A percentile compares a stretch with the other conserved stretches of the same genome.
Evolutionary conservation across 2,888 invertebrate genomes (phyloP).

Genomic region (Odontomyia ornata): DNA sequence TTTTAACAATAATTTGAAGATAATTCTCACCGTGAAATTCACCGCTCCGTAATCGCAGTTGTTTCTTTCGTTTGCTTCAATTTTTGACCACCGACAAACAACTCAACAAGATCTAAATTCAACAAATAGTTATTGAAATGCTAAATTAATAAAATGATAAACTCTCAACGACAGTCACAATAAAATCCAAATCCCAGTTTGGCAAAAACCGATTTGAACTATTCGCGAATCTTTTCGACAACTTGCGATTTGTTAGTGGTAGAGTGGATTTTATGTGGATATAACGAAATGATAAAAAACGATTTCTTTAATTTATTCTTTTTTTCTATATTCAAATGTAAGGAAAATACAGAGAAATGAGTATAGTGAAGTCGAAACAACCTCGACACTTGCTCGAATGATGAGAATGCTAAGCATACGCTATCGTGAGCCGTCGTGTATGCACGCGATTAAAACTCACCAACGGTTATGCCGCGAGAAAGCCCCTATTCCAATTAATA

Average conservation of each 20-base stretch:
- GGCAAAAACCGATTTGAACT: conserved; percentile 28
- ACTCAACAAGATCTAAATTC: background rate
- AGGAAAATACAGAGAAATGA: conserved; percentile 45
- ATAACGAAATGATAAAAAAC: conserved; percentile 36
- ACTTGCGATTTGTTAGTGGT: conserved; percentile 38
- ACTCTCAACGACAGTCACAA: conserved; percentile 15
- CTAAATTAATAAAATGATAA: conserved; percentile 2
- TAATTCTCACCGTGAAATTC: conserved; percentile 35
- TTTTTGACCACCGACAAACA: conserved; percentile 27
- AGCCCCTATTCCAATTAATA: conserved; percentile 19
- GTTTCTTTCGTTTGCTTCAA: conserved; percentile 3
- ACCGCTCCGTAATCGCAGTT: conserved; percentile 38
- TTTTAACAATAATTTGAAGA: conserved; percentile 17
- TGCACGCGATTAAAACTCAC: conserved; percentile 30
- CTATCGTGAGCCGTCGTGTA: conserved; percentile 32
- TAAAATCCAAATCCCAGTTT: conserved; percentile 24
- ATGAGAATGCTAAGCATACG: conserved; percentile 46
- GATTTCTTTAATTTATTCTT: conserved; percentile 40
- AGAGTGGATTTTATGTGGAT: conserved; percentile 17
- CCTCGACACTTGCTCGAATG: conserved; percentile 52
- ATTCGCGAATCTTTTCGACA: background rate
- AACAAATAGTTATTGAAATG: conserved; percentile 11
- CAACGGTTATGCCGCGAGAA: conserved; percentile 18
- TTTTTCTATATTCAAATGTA: conserved; percentile 36
- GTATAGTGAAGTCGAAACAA: conserved; percentile 50